Base-by-base conservation (phyloP, 2,113 vertebrate species). In the Gasterosteus nipponicus region DNA sequence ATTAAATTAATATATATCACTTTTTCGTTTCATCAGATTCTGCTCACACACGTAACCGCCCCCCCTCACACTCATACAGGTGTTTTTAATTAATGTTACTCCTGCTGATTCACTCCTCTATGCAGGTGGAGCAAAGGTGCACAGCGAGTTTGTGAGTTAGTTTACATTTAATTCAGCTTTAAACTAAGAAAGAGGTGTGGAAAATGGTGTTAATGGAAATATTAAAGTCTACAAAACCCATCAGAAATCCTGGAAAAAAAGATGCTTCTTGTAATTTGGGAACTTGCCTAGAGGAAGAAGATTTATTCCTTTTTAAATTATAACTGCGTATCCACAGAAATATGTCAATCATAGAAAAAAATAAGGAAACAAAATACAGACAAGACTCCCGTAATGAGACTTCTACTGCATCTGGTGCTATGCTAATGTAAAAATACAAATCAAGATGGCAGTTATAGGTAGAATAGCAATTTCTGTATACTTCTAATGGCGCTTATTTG, bases 301-400 rank as follows among this genome's bases (percentile, higher is more conserved):
- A 75, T 18, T 12, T 2, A 10, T 38, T 8, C 18, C 8, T 4
- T 44, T 64, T 35, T 56, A 6, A 56, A 1, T 6, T 14, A 22
- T 46, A 16, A 8, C 7, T 26, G 44, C 19, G 5, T 12, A 41
- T 16, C 7, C 4, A 10, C n/a, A 7, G 35, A 0, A 6, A 26
- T 4, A 22, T 29, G 69, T 19, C 31, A 42, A 33, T 49, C 53
- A 19, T 22, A 39, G 35, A 38, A 26, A 26, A 26, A 26, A 26
- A 26, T 92, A 89, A 88, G 88, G 88, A 91, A 89, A 93, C 89
- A 78, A 92, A 86, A 91, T 89, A 85, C 77, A 93, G 92, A 92
- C 93, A 89, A 38, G 81, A 85, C 80, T 89, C 87, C 68, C 81
- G 83, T 89, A 89, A 90, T 75, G 82, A 89, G 92, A 89, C 91